These are phyloP conservation scores for Ips typographus DNA, from an alignment of 1,140 invertebrate genomes.

Conservation along the genomic window DNA sequence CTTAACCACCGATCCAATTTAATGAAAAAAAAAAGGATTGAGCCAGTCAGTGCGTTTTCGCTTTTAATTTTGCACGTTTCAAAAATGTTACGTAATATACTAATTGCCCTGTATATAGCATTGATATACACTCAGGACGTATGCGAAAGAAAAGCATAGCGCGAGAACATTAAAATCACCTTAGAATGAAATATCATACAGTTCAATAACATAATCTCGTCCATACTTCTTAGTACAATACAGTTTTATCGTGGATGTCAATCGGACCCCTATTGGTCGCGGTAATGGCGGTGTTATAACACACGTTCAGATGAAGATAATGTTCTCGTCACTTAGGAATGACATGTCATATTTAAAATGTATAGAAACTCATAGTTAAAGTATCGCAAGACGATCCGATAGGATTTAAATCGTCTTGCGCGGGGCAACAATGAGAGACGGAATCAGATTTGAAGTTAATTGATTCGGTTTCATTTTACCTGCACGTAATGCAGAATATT, in stretches of 20 bases:
- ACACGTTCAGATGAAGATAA: conserved; percentile 33
- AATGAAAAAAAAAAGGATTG: background rate
- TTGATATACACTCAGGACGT: background rate
- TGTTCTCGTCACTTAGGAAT: conserved; percentile 33
- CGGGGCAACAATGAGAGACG: background rate
- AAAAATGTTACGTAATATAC: no score
- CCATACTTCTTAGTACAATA: conserved; percentile 28
- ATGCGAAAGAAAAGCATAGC: background rate
- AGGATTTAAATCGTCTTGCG: conserved; percentile 8
- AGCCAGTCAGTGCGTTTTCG: no score
- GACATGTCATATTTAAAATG: conserved; percentile 27
- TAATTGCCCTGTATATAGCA: background rate
- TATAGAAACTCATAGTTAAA: conserved; percentile 12
- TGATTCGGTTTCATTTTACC: no score
- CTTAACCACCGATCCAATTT: background rate
- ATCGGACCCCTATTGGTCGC: conserved; percentile 23
- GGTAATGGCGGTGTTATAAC: conserved; percentile 32
- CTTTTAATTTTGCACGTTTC: no score
- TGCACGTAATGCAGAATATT: no score
- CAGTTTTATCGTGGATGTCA: conserved; percentile 30
- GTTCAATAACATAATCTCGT: conserved; percentile 30
- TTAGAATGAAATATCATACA: conserved; percentile 27
- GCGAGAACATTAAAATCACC: conserved; percentile 20
- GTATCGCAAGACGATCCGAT: conserved; percentile 9
- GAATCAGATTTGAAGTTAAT: no score